phyloP scores from a whole-genome alignment of 2,797 vertebrate genomes.

The Emys orbicularis region DNA sequence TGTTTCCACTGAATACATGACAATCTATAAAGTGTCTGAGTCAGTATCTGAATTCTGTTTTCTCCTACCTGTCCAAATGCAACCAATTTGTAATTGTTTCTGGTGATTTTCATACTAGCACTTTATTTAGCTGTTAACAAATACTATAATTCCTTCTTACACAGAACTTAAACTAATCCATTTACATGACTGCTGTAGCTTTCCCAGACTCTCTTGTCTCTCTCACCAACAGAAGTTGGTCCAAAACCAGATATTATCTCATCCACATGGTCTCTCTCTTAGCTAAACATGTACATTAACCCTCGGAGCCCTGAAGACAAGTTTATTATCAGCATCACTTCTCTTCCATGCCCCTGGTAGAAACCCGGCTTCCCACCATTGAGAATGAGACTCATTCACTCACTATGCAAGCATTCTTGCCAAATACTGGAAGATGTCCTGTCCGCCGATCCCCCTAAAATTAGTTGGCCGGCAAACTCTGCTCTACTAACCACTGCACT shows the following conservation, averaged over 20 bases:
- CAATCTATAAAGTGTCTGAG: not conserved
- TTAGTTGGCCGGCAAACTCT: not conserved
- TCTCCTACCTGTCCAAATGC: not conserved
- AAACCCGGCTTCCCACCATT: not conserved
- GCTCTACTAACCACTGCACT: not conserved
- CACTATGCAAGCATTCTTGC: not conserved
- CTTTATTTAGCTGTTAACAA: not conserved
- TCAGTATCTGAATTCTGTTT: not conserved
- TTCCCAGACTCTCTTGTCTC: not conserved
- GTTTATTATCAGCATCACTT: not conserved
- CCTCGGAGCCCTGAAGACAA: not conserved
- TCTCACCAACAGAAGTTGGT: not conserved
- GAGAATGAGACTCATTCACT: not conserved
- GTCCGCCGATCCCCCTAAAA: not conserved
- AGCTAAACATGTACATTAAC: not conserved
- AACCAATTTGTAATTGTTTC: not conserved
- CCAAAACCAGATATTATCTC: not conserved
- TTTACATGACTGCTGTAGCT: not conserved
- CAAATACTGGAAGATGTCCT: not conserved
- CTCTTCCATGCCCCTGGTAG: not conserved
- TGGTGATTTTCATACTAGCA: slow-evolving; percentile 4
- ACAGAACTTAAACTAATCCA: not conserved
- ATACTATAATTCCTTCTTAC: not conserved
- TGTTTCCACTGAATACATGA: not conserved
- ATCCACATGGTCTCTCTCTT: not conserved